Percentiles rank a stretch among this genome's conserved stretches.
Conservation (phyloP, 2,797 vertebrate genomes). For the Acanthornis magna region DNA sequence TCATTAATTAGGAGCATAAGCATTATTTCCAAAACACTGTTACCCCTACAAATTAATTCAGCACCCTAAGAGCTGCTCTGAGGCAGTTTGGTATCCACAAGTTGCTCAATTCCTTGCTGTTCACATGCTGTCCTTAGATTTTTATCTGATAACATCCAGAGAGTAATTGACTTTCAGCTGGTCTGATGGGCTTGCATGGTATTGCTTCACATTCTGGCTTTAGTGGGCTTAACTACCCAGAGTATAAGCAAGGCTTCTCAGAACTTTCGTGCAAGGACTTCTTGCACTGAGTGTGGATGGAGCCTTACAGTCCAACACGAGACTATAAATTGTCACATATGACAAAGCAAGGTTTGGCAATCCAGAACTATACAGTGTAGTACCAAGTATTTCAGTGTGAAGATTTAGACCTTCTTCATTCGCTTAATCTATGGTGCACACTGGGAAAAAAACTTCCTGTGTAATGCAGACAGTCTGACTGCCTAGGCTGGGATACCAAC, state of each 20-base stretch:
- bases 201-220: not conserved
- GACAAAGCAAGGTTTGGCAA: not conserved
- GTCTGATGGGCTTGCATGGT: not conserved
- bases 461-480: not conserved
- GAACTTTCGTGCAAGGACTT: not conserved
- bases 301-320: not conserved
- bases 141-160: not conserved
- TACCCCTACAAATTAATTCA: not conserved
- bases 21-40: not conserved
- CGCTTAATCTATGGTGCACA: not conserved
- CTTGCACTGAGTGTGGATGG: not conserved
- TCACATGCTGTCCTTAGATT: not conserved
- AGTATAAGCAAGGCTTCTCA: not conserved
- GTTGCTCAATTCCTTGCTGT: not conserved
- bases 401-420: not conserved
- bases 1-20: not conserved
- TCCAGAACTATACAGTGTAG: accelerated
- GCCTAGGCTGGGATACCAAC: not conserved
- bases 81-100: not conserved
- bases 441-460: not conserved
- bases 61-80: not conserved
- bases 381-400: not conserved
- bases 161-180: not conserved
- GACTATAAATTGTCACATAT: not conserved
- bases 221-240: not conserved